Conservation (phyloP, 2,797 vertebrate species). For the Nyctalus aviator region DNA sequence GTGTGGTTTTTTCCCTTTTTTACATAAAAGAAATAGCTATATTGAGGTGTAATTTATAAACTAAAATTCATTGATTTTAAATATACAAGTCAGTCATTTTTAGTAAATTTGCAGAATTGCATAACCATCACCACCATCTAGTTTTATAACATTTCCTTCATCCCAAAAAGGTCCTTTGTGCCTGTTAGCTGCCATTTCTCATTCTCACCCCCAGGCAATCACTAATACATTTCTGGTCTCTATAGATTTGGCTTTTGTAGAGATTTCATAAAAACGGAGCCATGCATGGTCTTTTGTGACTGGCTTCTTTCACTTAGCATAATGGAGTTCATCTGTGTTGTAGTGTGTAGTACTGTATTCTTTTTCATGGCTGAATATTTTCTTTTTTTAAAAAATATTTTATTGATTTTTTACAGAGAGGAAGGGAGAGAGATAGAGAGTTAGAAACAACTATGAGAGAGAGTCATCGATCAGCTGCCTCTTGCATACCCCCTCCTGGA, state of each 20-base stretch:
- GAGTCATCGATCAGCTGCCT: no score
- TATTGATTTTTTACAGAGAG: no score
- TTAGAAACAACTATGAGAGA: no score
- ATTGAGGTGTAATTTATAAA: background rate
- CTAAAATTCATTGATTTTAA: slow-evolving; percentile 32
- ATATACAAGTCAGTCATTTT: background rate
- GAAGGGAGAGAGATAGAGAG: no score
- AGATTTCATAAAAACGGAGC: background rate
- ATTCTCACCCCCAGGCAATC: background rate
- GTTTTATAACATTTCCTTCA: background rate
- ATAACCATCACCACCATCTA: background rate
- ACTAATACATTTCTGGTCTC: background rate
- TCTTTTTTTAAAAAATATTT: no score
- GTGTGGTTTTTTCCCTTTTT: background rate
- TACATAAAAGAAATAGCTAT: background rate
- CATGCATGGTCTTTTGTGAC: background rate
- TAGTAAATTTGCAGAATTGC: background rate
- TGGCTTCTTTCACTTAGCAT: slow-evolving; percentile 31
- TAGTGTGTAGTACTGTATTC: background rate
- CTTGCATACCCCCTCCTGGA: no score
- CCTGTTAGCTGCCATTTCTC: background rate
- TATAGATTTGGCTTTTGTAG: background rate
- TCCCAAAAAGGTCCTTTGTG: background rate
- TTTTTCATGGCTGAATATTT: background rate
- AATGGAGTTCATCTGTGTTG: background rate